Conservation (phyloP, 1,140 invertebrate genomes). For the Archivesica marissinica region DNA sequence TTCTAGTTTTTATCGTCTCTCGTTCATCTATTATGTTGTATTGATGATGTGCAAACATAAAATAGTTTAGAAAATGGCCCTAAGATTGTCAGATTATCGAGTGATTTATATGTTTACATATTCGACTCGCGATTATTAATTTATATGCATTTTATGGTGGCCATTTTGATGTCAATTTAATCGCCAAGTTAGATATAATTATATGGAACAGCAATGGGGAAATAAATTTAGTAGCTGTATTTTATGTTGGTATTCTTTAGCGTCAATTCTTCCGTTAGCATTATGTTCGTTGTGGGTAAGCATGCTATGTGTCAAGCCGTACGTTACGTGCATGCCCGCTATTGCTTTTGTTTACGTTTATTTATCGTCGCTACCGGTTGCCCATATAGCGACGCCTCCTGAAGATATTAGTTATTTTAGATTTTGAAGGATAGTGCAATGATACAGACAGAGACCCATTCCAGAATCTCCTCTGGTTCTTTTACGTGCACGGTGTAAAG, state of each 20-base stretch:
- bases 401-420: too few species aligned
- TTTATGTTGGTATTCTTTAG: background rate
- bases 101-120: background rate
- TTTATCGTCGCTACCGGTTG: too few species aligned
- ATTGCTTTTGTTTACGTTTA: background rate
- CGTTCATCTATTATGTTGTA: conserved; percentile 1
- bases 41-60: conserved; percentile 37
- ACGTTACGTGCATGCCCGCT: background rate
- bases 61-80: conserved; percentile 17
- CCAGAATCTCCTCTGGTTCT: too few species aligned
- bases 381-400: too few species aligned
- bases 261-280: background rate
- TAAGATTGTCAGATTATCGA: conserved; percentile 7
- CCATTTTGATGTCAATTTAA: background rate
- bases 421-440: too few species aligned
- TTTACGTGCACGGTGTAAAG: too few species aligned
- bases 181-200: background rate
- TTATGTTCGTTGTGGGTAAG: background rate
- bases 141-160: background rate
- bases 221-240: background rate
- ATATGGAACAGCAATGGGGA: background rate
- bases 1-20: conserved; percentile 10
- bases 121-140: background rate
- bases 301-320: background rate
- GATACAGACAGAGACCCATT: too few species aligned